A percentile compares a stretch with the other conserved stretches of the same genome.
These are phyloP conservation scores for Amorpha juglandis DNA, from an alignment of 2,888 invertebrate genomes.

Conservation along the genomic window DNA sequence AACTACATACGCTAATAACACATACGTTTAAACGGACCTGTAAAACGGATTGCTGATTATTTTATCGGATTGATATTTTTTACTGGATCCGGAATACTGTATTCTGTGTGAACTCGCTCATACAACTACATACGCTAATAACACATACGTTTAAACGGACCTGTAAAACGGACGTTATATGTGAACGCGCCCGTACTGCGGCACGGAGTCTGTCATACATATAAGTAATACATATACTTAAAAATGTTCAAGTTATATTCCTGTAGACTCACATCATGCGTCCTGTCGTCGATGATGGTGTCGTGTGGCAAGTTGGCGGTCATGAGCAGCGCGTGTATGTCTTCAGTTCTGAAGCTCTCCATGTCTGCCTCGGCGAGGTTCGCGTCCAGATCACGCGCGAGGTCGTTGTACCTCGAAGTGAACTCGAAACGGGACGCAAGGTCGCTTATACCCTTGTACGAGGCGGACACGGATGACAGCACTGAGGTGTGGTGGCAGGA, in stretches of 20 bases:
- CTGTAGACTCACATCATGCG: slow-evolving; percentile 75
- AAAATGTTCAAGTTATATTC: not conserved
- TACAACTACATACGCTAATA: no score
- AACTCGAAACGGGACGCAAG: slow-evolving; percentile 80
- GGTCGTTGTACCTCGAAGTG: slow-evolving; percentile 91
- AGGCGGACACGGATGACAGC: slow-evolving; percentile 91
- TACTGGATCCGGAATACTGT: no score
- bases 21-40: no score
- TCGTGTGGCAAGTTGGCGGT: slow-evolving; percentile 89
- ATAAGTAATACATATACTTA: no score
- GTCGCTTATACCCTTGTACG: slow-evolving; percentile 89
- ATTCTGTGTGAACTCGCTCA: no score
- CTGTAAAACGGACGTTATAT: no score
- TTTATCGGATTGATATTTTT: no score
- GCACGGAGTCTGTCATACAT: no score
- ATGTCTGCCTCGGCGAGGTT: slow-evolving; percentile 97
- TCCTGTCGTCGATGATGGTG: slow-evolving; percentile 79
- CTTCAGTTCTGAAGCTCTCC: slow-evolving; percentile 96
- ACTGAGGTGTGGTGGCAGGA: slow-evolving; percentile 92
- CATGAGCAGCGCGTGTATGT: slow-evolving; percentile 92
- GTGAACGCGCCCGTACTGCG: no score
- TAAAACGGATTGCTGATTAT: no score
- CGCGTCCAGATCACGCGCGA: slow-evolving; percentile 94
- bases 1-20: no score
- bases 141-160: no score